Percentiles rank a stretch among this genome's conserved stretches.
Evolutionary conservation across 2,797 vertebrate genomes (phyloP).

Genomic region (Squalus acanthias): DNA sequence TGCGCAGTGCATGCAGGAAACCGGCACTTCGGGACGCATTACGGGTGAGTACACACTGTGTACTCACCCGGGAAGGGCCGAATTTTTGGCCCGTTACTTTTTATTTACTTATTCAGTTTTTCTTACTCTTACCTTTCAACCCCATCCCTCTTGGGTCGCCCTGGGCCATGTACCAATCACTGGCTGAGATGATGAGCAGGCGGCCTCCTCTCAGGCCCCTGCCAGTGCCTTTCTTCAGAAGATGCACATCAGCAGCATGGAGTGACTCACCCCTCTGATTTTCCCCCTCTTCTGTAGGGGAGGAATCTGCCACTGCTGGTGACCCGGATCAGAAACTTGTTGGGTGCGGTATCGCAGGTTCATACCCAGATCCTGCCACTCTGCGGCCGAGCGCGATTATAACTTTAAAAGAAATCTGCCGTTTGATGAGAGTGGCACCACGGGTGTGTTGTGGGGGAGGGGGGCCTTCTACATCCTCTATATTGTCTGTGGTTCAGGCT

Average conservation of each 20-base stretch:
- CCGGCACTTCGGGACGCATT: no score
- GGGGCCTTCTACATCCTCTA: not conserved
- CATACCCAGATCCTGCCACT: not conserved
- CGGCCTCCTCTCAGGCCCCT: not conserved
- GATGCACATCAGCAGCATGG: rapidly evolving
- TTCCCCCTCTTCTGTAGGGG: not conserved
- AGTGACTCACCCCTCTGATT: not conserved
- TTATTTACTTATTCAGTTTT: not conserved
- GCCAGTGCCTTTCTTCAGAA: not conserved
- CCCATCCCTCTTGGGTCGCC: not conserved
- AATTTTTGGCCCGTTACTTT: not conserved
- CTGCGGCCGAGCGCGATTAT: not conserved
- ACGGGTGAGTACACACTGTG: no score
- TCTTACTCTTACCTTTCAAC: not conserved
- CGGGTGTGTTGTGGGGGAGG: not conserved
- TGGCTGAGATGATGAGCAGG: not conserved
- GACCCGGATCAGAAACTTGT: no score
- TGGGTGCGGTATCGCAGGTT: not conserved
- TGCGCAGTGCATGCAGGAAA: no score
- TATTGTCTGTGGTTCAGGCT: not conserved
- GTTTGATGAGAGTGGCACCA: not conserved
- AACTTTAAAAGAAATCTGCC: not conserved
- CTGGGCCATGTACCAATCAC: not conserved
- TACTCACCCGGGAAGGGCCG: no score
- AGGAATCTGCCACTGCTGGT: not conserved